Evolutionary conservation across 2,113 vertebrate species (phyloP).

Genomic region (Oreochromis spilurus): DNA sequence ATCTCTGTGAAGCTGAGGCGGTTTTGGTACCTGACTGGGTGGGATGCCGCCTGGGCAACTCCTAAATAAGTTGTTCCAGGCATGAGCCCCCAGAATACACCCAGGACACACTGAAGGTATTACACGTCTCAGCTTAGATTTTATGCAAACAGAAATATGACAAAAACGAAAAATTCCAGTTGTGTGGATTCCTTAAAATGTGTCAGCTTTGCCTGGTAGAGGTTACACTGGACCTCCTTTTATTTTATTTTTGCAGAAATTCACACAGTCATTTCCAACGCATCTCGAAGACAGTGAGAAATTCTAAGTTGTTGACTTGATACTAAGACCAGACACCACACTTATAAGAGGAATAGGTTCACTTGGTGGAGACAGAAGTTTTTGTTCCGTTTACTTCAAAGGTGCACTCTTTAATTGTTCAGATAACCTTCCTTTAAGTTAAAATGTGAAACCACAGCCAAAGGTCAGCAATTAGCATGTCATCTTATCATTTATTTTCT

Average conservation of each 20-base stretch:
- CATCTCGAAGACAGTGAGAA: neutral
- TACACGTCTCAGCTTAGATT: neutral
- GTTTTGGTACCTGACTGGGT: neutral
- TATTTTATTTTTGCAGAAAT: neutral
- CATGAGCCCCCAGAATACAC: neutral
- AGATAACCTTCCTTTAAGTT: neutral
- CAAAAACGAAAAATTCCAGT: rapidly evolving
- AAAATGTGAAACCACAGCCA: neutral
- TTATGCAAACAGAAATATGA: neutral
- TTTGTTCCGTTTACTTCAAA: neutral
- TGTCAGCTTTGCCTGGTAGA: neutral
- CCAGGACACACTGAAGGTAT: neutral
- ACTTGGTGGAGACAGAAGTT: neutral
- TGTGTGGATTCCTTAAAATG: neutral
- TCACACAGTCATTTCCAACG: rapidly evolving
- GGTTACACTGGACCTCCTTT: neutral
- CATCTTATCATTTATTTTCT: neutral
- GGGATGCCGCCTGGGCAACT: neutral
- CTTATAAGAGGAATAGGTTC: neutral
- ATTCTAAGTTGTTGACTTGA: neutral
- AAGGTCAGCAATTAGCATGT: neutral
- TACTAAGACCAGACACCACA: neutral
- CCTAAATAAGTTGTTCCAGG: neutral
- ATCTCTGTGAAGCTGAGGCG: neutral
- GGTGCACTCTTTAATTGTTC: neutral